Evolutionary conservation across 2,888 invertebrate species (phyloP).

Genomic region (Rhopalosiphum nymphaeae): DNA sequence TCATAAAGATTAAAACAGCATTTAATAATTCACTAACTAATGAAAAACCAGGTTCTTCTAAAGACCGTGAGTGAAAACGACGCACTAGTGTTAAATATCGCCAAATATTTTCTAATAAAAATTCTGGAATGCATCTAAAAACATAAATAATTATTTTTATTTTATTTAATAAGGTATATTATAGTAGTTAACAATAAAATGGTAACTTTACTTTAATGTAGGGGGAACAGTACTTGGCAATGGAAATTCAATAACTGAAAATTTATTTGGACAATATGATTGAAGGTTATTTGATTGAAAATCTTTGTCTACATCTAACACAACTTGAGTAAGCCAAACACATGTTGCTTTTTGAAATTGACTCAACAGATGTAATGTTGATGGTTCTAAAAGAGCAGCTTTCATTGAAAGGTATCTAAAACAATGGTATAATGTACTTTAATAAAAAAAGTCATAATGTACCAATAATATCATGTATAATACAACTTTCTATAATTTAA

Average conservation of each 20-base stretch:
- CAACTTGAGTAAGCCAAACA: constrained; percentile 88
- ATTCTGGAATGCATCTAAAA: constrained; percentile 87
- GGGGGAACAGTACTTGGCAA: constrained; percentile 69
- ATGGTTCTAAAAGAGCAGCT: constrained; percentile 83
- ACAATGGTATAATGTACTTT: constrained; percentile 2
- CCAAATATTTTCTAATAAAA: constrained; percentile 88
- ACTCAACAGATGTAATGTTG: constrained; percentile 78
- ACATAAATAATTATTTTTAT: neutral
- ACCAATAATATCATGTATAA: neutral
- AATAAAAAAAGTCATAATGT: neutral
- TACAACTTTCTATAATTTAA: neutral
- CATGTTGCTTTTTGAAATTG: constrained; percentile 86
- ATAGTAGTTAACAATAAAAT: neutral
- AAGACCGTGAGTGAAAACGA: constrained; percentile 75
- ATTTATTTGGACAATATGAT: constrained; percentile 76
- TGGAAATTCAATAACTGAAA: constrained; percentile 76
- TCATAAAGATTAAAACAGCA: constrained; percentile 89
- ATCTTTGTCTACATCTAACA: constrained; percentile 72
- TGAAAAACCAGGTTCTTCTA: constrained; percentile 78
- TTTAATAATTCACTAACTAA: constrained; percentile 80
- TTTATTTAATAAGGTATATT: neutral
- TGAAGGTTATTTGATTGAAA: constrained; percentile 69
- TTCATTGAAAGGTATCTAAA: constrained; percentile 79
- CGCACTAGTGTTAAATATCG: constrained; percentile 83
- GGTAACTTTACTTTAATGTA: constrained; percentile 65